Percentiles rank a stretch among this genome's conserved stretches.
phyloP scores from a whole-genome alignment of 2,888 invertebrate genomes.

The Tortrix viridana region DNA sequence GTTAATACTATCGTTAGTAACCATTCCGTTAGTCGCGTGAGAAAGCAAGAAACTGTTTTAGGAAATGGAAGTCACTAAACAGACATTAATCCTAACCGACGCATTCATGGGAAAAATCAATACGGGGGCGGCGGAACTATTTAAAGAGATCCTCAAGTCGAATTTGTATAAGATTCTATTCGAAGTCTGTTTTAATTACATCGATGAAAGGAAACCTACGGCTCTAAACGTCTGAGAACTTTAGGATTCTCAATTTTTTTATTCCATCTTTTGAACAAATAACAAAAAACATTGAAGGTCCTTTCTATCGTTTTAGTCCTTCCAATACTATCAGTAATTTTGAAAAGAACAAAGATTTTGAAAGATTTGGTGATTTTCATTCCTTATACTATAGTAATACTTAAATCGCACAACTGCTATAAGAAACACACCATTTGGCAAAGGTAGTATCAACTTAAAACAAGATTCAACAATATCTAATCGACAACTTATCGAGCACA shows the following conservation, averaged over 20 bases:
- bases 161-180: not conserved
- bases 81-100: conserved; percentile 28
- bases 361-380: no score
- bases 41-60: conserved; percentile 38
- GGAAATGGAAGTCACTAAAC: conserved; percentile 28
- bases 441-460: no score
- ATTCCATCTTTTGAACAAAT: no score
- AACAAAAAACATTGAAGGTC: no score
- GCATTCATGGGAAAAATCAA: conserved; percentile 33
- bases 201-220: not conserved
- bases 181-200: not conserved
- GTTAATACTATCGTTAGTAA: conserved; percentile 27
- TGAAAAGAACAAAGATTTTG: no score
- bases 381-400: no score
- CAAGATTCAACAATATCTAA: conserved; percentile 16
- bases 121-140: conserved; percentile 29
- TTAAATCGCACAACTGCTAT: no score
- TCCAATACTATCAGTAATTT: no score
- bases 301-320: no score
- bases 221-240: not conserved
- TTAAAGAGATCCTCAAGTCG: conserved; percentile 18
- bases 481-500: conserved; percentile 44
- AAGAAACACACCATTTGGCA: no score
- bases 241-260: no score
- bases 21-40: conserved; percentile 35